Evolutionary conservation across 2,888 invertebrate genomes (phyloP).

Genomic region (Habrosyne pyritoides): DNA sequence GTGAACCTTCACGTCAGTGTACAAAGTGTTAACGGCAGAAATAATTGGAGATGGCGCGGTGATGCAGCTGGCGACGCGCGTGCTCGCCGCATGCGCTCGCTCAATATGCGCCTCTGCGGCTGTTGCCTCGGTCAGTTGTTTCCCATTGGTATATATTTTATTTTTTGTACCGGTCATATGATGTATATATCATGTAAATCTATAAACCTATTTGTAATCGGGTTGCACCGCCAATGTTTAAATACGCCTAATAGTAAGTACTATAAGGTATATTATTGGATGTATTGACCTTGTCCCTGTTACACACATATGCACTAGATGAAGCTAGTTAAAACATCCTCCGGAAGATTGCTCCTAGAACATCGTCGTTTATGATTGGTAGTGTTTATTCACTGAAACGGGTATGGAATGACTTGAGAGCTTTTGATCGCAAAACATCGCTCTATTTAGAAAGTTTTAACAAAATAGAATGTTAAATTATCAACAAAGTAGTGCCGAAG

Average conservation of each 20-base stretch:
- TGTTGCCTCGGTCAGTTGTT: constrained; percentile 76
- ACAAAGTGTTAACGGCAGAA: constrained; percentile 45
- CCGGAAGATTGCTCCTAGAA: neutral
- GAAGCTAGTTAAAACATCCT: too few species aligned
- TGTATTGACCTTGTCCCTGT: neutral
- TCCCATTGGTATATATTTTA: constrained; percentile 3
- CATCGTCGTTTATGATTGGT: neutral
- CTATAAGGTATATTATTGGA: too few species aligned
- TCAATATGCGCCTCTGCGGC: constrained; percentile 79
- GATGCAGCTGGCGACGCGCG: constrained; percentile 60
- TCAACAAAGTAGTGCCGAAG: neutral
- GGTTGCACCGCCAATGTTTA: too few species aligned
- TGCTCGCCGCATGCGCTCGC: constrained; percentile 62
- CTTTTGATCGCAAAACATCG: too few species aligned
- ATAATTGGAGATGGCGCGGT: constrained; percentile 60
- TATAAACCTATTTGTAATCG: too few species aligned
- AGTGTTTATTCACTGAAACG: neutral
- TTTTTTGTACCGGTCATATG: too few species aligned
- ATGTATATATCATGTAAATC: too few species aligned
- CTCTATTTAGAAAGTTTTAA: too few species aligned
- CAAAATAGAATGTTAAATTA: neutral
- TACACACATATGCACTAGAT: neutral
- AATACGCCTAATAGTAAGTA: too few species aligned
- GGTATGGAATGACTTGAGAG: neutral
- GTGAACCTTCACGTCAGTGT: constrained; percentile 72